Percentiles rank a stretch among this genome's conserved stretches.
Conservation (phyloP, 1,140 invertebrate species). For the Nomia melanderi region DNA sequence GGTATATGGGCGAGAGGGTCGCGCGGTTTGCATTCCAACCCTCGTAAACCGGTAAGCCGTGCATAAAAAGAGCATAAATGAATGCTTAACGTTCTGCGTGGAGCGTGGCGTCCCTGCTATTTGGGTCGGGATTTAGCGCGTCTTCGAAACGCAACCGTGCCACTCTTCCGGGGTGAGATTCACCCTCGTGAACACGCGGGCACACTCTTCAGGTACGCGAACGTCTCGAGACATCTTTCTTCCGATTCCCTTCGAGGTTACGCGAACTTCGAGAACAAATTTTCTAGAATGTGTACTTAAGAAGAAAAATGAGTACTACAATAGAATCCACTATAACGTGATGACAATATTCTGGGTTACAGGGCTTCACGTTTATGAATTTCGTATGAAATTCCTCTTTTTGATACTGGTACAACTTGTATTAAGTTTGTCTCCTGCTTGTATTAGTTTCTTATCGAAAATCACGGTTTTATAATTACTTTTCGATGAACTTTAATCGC, state of each 20-base stretch:
- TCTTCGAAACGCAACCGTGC: conserved; percentile 22
- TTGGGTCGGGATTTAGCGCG: conserved; percentile 41
- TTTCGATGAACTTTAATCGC: too few species aligned
- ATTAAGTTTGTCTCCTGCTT: too few species aligned
- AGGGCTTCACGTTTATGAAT: too few species aligned
- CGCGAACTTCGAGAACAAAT: too few species aligned
- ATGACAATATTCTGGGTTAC: too few species aligned
- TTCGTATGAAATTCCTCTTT: too few species aligned
- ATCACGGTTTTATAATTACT: too few species aligned
- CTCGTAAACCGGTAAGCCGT: conserved; percentile 50
- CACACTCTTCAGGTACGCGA: neutral
- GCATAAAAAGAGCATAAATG: conserved; percentile 58
- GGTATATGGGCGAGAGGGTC: conserved; percentile 27
- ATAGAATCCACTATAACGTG: too few species aligned
- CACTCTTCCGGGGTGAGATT: neutral
- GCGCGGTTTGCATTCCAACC: conserved; percentile 53
- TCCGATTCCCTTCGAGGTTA: neutral
- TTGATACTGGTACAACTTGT: too few species aligned
- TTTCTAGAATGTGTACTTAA: too few species aligned
- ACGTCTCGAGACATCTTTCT: neutral
- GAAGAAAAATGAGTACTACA: too few species aligned
- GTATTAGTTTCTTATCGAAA: too few species aligned
- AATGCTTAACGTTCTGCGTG: conserved; percentile 42
- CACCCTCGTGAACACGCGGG: neutral
- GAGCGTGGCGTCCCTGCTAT: conserved; percentile 31